Evolutionary conservation across 1,140 invertebrate genomes (phyloP).

Genomic region (Pentalonia nigronervosa): DNA sequence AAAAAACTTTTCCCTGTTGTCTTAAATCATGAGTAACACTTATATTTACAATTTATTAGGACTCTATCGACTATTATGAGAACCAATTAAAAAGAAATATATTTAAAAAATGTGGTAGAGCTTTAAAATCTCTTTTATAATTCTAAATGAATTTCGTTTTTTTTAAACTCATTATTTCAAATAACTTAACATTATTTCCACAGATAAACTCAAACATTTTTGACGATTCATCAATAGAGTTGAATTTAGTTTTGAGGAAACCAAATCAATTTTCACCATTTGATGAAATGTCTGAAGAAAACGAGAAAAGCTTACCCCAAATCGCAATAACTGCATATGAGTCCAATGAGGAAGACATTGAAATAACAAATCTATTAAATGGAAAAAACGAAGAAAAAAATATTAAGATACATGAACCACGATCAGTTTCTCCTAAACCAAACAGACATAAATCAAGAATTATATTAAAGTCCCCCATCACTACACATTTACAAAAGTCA

Average conservation of each 20-base stretch:
- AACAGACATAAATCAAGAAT: slow-evolving; percentile 33
- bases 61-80: background rate
- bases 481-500: slow-evolving; percentile 24
- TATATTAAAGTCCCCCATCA: slow-evolving; percentile 37
- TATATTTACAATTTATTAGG: background rate
- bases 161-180: background rate
- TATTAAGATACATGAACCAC: background rate
- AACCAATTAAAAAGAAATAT: background rate
- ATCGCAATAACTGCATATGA: slow-evolving; percentile 50
- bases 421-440: slow-evolving; percentile 25
- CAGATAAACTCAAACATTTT: slow-evolving; percentile 49
- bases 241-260: background rate
- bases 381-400: background rate
- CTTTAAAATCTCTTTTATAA: background rate
- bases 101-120: slow-evolving; percentile 4
- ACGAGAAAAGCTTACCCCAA: background rate
- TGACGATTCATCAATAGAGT: slow-evolving; percentile 12
- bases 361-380: slow-evolving; percentile 37
- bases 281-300: background rate
- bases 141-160: background rate
- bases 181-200: slow-evolving; percentile 34
- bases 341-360: slow-evolving; percentile 37
- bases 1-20: background rate
- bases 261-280: background rate
- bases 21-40: background rate